Conservation (phyloP, 2,888 invertebrate species). For the Troilus luridus region DNA sequence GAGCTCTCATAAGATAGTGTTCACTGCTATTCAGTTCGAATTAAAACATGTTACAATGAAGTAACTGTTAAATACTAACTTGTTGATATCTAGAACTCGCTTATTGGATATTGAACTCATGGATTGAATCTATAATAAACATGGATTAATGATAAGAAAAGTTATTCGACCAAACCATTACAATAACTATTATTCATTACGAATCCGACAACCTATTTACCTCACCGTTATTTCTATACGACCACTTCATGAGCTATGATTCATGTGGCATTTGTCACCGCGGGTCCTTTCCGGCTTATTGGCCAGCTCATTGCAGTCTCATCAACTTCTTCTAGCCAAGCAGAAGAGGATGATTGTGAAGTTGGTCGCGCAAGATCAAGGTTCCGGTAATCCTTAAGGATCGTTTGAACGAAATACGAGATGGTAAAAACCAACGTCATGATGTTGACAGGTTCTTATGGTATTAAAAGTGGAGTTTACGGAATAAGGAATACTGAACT, state of each 20-base stretch:
- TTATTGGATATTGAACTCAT: too few species aligned
- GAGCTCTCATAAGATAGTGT: too few species aligned
- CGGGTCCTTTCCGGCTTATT: not conserved
- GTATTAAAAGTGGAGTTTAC: not conserved
- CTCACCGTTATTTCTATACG: not conserved
- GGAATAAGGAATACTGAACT: not conserved
- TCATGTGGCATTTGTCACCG: not conserved
- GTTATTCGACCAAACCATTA: too few species aligned
- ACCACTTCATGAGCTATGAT: not conserved
- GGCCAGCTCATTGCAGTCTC: not conserved
- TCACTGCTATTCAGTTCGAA: too few species aligned
- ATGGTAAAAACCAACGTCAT: not conserved
- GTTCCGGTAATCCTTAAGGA: not conserved
- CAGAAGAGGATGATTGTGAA: not conserved
- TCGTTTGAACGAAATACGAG: not conserved
- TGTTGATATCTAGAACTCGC: too few species aligned
- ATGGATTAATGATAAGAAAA: too few species aligned
- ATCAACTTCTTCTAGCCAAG: not conserved
- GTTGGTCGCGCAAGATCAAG: rapidly evolving
- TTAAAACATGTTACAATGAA: too few species aligned
- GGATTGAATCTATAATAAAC: too few species aligned
- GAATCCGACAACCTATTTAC: too few species aligned
- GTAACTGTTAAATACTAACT: too few species aligned
- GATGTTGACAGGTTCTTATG: not conserved
- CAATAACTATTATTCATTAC: too few species aligned